Percentiles rank a stretch among this genome's conserved stretches.
phyloP scores from a whole-genome alignment of 1,140 invertebrate genomes.

The Chironomus tepperi region DNA sequence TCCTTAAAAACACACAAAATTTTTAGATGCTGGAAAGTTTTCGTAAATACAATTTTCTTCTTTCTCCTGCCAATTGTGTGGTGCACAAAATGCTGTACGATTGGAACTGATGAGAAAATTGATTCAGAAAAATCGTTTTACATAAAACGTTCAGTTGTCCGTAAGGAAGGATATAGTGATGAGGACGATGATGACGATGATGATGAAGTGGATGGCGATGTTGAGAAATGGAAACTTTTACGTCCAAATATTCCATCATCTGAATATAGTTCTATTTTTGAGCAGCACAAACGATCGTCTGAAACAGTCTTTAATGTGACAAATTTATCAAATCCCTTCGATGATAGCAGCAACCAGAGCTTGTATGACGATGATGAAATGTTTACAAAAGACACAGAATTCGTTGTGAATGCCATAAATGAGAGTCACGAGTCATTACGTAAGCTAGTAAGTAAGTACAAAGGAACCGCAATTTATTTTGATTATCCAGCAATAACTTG shows the following conservation, averaged over 20 bases:
- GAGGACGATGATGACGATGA: constrained; percentile 28
- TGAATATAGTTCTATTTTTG: not conserved
- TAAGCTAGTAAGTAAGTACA: constrained; percentile 29
- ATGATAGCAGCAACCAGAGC: not conserved
- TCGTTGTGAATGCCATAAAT: constrained; percentile 29
- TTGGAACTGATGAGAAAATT: constrained; percentile 24
- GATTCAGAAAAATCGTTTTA: not conserved
- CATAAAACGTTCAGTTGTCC: not conserved
- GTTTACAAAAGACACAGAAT: constrained; percentile 28
- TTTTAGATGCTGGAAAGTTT: constrained; percentile 25
- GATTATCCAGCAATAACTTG: not conserved
- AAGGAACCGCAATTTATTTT: not conserved
- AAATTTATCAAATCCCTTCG: not conserved
- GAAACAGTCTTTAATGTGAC: not conserved
- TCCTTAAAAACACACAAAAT: not conserved
- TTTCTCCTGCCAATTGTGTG: constrained; percentile 26
- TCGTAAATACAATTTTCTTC: constrained; percentile 27
- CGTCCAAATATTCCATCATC: not conserved
- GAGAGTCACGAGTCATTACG: constrained; percentile 31
- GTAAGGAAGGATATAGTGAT: not conserved
- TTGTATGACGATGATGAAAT: constrained; percentile 18
- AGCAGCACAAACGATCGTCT: not conserved
- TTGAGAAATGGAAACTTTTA: not conserved
- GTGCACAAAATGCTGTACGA: constrained; percentile 26
- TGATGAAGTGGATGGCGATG: constrained; percentile 27